Base-by-base conservation (phyloP, 2,797 vertebrate genomes). In the Pangasius mekongensis region DNA sequence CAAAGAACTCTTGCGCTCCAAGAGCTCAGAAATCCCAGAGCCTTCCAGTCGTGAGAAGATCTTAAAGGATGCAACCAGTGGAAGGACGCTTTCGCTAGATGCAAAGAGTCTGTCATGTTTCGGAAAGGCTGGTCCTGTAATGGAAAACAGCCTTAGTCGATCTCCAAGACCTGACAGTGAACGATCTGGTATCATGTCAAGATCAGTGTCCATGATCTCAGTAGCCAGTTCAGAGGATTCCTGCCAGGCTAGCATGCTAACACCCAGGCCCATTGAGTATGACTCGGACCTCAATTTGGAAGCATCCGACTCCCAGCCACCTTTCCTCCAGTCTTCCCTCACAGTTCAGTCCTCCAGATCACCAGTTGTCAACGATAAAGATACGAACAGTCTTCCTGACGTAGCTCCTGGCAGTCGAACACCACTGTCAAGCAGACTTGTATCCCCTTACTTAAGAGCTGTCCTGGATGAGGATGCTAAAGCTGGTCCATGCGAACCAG, bases 161-260 rank as follows among this genome's bases (percentile, higher is more conserved):
- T 99, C 98, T 2, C 98, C 99, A 11, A 96, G 96, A 92, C 97
- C 97, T 0, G 98, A 99, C 91, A 94, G 94, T 86, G 98, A 99
- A 86, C 97, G 97, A 89, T 93, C 94, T 0, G 96, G 96, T 71
- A 95, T 98, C 87, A 98, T 97, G 93, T 99, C 98, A 83, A 95
- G 98, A 91, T 99, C 98, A 0, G 93, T 98, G 84, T 99, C 98
- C 7, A 91, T 99, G 94, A 93, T 98, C 90, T 99, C 98, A 0
- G 96, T 99, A 36, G 97, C 97, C 0, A 99, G 98, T 93, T 99
- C 98, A 5, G 98, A 99, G 92, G 99, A 99, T 91, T 99, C 98
- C 5, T 98, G 97, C 90, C 97, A 97, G 88, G 95, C 97, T 0
- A 95, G 96, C 0, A 94, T 95, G 16, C 95, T 97, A 71, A 98